Evolutionary conservation across 2,888 invertebrate genomes (phyloP), one percentile per base, ranked within the genome.

Genomic region (Drosophila tripunctata): DNA sequence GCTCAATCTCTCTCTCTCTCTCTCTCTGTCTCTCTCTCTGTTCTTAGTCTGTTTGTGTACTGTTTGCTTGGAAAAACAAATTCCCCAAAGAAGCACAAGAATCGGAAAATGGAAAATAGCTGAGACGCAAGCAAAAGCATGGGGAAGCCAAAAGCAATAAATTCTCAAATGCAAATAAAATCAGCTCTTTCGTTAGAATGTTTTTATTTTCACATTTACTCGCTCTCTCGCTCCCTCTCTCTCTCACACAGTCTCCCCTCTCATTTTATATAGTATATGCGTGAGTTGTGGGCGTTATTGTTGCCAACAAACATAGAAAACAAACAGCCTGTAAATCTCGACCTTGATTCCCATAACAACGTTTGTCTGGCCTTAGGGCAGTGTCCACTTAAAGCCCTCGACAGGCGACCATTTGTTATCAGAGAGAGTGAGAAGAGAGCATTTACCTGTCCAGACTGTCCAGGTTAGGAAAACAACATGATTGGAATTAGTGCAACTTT

Each of bases 131-230:
- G 45, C 41, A 40, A 57, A 43, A 66, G 47, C 56, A 64, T 35
- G 48, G 56, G 52, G 58, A 60, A 78, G 65, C 65, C 74, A 60
- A 78, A 51, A 56, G 77, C 84, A 83, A 80, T 83, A 80, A 72
- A 83, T 86, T 79, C 64, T 56, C 50, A 67, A 87, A 81, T 84
- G 87, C 78, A 87, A 81, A 81, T 77, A 71, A 75, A 80, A 79
- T 67, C 64, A 57, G 31, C 41, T 67, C 54, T 54, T 52, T 33
- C n/a, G 31, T 48, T 45, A 6, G 22, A 47, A 63, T 67, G 44
- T 51, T 67, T 58, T 33, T n/a, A 17, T 14, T 30, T 40, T n/a
- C 30, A 15, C 27, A 33, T n/a, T 30, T 19, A 5, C 50, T 43
- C 22, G 36, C 36, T 19, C 10, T 30, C n/a, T 24, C 8, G 21